A percentile compares a stretch with the other conserved stretches of the same genome.
Evolutionary conservation across 2,113 vertebrate genomes (phyloP).

Genomic region (Leptosomus discolor): DNA sequence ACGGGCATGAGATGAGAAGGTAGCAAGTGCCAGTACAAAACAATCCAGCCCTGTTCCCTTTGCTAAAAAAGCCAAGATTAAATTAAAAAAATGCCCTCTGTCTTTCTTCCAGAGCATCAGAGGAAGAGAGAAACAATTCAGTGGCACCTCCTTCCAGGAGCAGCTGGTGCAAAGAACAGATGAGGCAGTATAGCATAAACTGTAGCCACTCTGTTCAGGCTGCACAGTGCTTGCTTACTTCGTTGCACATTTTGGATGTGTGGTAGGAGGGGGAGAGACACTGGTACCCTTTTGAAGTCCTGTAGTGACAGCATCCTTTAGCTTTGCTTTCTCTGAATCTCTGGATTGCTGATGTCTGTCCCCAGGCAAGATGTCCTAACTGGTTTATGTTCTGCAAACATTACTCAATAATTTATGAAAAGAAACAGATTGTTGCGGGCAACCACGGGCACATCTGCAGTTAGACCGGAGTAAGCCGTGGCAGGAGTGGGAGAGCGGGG

Average conservation of each 20-base stretch:
- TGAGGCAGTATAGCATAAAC: conserved; percentile 16
- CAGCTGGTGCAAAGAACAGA: conserved; percentile 38
- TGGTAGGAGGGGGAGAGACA: neutral
- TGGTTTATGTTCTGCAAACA: neutral
- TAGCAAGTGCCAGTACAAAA: neutral
- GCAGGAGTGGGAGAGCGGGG: neutral
- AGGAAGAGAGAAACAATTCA: conserved; percentile 25
- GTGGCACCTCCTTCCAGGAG: conserved; percentile 22
- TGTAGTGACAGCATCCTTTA: neutral
- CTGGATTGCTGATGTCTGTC: neutral
- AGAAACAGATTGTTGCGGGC: neutral
- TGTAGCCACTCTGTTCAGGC: conserved; percentile 3
- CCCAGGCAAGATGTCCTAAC: neutral
- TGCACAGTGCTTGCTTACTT: neutral
- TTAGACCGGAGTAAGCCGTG: neutral
- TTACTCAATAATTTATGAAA: neutral
- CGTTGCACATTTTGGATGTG: neutral
- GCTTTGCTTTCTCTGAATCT: neutral
- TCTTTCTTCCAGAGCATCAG: neutral
- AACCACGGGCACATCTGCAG: neutral
- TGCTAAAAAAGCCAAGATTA: neutral
- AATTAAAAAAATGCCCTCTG: neutral
- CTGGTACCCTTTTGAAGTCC: neutral
- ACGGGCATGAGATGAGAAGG: neutral
- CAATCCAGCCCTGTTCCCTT: neutral